These are phyloP conservation scores for Gisinianus flammeolus DNA, from an alignment of 2,888 invertebrate species.

Conservation along the genomic window DNA sequence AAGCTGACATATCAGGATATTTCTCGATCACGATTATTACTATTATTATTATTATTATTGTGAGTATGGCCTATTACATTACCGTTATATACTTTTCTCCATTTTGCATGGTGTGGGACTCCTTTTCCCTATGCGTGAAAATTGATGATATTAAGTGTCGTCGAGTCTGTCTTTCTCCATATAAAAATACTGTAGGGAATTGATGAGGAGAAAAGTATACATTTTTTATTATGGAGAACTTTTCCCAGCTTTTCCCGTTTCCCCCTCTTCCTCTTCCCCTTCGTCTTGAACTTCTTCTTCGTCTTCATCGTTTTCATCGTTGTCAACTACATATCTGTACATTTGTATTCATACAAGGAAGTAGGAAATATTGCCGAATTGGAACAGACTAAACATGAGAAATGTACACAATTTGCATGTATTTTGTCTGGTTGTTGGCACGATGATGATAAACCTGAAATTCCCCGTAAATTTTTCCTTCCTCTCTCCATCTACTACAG, in stretches of 20 bases:
- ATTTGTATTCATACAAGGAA: too few species aligned
- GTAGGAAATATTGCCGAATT: too few species aligned
- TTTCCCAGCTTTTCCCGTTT: not conserved
- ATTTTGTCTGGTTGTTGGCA: too few species aligned
- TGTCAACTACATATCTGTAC: too few species aligned
- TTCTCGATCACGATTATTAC: not conserved
- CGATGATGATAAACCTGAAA: too few species aligned
- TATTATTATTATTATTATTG: not conserved
- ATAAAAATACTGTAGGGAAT: not conserved
- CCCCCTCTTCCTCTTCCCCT: not conserved
- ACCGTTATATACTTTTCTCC: not conserved
- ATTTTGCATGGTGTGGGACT: not conserved
- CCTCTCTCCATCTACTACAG: too few species aligned
- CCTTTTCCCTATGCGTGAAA: too few species aligned
- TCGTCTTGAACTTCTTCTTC: too few species aligned
- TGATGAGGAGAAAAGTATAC: not conserved
- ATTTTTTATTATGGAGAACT: not conserved
- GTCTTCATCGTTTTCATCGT: too few species aligned
- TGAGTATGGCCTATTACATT: not conserved
- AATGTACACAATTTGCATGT: too few species aligned
- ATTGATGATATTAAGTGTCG: not conserved
- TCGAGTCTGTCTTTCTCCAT: not conserved
- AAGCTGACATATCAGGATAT: not conserved
- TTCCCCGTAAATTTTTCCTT: too few species aligned
- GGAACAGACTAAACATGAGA: too few species aligned